Conservation (phyloP, 2,888 invertebrate species). For the Mantis religiosa region DNA sequence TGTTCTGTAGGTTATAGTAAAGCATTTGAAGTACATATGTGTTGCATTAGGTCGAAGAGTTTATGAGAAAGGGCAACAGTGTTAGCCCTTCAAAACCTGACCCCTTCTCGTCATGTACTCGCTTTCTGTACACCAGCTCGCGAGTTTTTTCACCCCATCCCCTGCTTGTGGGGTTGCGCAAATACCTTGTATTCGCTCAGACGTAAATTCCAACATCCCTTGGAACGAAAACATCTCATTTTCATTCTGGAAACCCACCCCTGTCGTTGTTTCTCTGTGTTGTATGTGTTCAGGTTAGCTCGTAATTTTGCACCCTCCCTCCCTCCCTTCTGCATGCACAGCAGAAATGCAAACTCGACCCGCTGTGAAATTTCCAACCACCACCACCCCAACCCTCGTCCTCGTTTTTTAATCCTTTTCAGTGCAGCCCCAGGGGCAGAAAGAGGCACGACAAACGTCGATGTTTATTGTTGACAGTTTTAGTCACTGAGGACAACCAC, state of each 20-base stretch:
- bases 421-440: background rate
- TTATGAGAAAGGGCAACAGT: no score
- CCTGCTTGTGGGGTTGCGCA: background rate
- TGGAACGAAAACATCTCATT: background rate
- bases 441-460: background rate
- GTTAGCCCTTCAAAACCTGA: background rate
- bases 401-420: background rate
- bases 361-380: background rate
- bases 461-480: background rate
- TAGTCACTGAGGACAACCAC: background rate
- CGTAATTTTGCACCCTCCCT: background rate
- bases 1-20: no score
- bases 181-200: background rate
- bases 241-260: background rate
- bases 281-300: background rate
- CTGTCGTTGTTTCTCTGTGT: background rate
- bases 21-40: no score
- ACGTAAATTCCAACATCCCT: conserved; percentile 1
- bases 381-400: background rate
- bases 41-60: no score
- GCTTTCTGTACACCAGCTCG: background rate
- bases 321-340: background rate
- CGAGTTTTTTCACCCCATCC: background rate
- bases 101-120: background rate
- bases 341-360: background rate